Evolutionary conservation across 2,888 invertebrate species (phyloP).

Genomic region (Steinernema carpocapsae): DNA sequence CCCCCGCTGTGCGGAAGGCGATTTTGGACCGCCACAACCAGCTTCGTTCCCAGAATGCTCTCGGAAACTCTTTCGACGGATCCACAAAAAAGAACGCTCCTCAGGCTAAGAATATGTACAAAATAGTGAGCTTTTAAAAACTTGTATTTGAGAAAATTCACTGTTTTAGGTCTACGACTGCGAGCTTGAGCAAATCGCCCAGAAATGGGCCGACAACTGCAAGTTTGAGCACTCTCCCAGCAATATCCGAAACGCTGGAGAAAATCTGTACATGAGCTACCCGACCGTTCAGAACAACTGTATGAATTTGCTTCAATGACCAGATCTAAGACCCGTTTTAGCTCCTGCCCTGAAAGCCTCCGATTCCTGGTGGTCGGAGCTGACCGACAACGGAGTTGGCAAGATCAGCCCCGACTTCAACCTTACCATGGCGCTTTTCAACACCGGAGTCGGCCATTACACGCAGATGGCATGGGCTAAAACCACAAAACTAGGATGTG

Average conservation of each 20-base stretch:
- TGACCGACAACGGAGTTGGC: constrained; percentile 49
- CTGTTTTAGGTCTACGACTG: constrained; percentile 40
- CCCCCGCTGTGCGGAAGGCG: neutral
- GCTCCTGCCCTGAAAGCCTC: constrained; percentile 41
- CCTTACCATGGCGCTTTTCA: constrained; percentile 39
- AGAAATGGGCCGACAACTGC: constrained; percentile 47
- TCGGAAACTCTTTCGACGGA: constrained; percentile 19
- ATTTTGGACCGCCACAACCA: constrained; percentile 34
- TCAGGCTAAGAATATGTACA: constrained; percentile 31
- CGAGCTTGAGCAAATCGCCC: constrained; percentile 45
- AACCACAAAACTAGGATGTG: constrained; percentile 47
- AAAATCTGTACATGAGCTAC: constrained; percentile 47
- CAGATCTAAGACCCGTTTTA: too few relatives aligned
- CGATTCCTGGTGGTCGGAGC: constrained; percentile 49
- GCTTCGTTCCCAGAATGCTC: constrained; percentile 33
- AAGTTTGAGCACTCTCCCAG: constrained; percentile 43
- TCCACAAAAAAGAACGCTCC: constrained; percentile 3
- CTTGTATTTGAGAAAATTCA: neutral
- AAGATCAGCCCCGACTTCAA: constrained; percentile 23
- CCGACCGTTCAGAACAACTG: neutral
- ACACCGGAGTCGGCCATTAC: constrained; percentile 48
- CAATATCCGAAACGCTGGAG: constrained; percentile 39
- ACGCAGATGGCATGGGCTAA: too few relatives aligned
- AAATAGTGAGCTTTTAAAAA: neutral
- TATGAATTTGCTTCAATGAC: neutral